phyloP scores from a whole-genome alignment of 2,888 invertebrate species.

The Xylota sylvarum region DNA sequence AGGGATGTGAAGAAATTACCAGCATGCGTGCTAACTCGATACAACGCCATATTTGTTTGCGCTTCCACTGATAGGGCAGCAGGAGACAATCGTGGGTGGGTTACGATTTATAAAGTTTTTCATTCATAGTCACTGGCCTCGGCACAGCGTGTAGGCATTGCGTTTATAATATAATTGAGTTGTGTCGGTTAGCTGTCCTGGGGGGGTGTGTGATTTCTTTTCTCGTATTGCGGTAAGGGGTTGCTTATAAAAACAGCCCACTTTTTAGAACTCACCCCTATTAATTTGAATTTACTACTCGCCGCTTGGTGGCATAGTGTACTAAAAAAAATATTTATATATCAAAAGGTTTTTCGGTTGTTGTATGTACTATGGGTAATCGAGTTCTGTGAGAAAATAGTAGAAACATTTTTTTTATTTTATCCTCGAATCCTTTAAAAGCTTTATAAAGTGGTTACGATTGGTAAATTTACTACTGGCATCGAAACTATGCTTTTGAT shows the following conservation, averaged over 20 bases:
- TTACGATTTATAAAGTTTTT: constrained; percentile 5
- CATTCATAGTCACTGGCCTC: constrained; percentile 4
- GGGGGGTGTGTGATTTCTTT: neutral
- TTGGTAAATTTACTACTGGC: neutral
- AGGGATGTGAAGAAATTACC: neutral
- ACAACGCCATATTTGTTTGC: constrained; percentile 52
- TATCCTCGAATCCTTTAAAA: neutral
- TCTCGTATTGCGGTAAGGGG: neutral
- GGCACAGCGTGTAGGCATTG: neutral
- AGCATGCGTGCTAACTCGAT: constrained; percentile 50
- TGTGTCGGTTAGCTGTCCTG: neutral
- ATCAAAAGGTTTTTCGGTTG: neutral
- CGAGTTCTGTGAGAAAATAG: neutral
- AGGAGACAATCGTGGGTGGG: constrained; percentile 21
- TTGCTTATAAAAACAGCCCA: constrained; percentile 28
- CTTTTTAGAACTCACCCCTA: constrained; percentile 11
- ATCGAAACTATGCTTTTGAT: no score
- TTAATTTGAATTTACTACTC: neutral
- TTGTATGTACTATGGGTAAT: constrained; percentile 4
- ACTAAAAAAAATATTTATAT: constrained; percentile 15
- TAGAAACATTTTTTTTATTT: constrained; percentile 1
- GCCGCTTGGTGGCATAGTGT: constrained; percentile 10
- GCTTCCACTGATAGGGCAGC: constrained; percentile 1
- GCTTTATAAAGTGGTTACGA: neutral
- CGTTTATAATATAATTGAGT: constrained; percentile 1